These are phyloP conservation scores for Neopipo cinnamomea DNA, from an alignment of 2,113 vertebrate species.

Conservation along the genomic window DNA sequence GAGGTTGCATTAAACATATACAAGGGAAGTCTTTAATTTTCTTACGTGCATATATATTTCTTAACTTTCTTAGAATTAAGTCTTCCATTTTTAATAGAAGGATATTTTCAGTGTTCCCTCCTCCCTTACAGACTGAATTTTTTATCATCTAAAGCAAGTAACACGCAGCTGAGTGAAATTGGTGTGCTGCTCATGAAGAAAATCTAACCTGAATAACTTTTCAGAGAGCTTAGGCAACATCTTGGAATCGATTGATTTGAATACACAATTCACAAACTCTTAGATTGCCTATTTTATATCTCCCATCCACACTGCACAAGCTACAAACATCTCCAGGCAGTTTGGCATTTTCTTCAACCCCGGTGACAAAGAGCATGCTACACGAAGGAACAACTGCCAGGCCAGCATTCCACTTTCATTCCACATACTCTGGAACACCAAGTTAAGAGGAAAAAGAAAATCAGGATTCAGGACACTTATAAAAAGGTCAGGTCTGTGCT, in stretches of 20 bases:
- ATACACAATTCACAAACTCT: background rate
- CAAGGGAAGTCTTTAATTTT: background rate
- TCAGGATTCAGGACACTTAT: background rate
- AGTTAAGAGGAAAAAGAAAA: background rate
- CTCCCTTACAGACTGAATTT: background rate
- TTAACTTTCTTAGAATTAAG: background rate
- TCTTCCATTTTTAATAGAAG: background rate
- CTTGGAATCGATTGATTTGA: background rate
- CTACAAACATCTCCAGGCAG: background rate
- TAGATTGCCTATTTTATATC: background rate
- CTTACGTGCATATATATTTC: background rate
- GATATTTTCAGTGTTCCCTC: background rate
- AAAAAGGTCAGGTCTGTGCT: background rate
- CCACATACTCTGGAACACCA: background rate
- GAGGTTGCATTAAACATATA: background rate
- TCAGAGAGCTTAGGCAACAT: background rate
- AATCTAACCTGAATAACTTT: background rate
- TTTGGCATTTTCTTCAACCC: background rate
- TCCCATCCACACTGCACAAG: background rate
- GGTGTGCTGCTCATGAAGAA: background rate
- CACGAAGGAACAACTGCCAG: background rate
- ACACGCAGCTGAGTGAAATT: background rate
- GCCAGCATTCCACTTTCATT: background rate
- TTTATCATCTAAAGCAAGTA: background rate
- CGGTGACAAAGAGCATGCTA: rapidly evolving